phyloP scores from a whole-genome alignment of 1,140 invertebrate genomes.

The Cherax destructor region DNA sequence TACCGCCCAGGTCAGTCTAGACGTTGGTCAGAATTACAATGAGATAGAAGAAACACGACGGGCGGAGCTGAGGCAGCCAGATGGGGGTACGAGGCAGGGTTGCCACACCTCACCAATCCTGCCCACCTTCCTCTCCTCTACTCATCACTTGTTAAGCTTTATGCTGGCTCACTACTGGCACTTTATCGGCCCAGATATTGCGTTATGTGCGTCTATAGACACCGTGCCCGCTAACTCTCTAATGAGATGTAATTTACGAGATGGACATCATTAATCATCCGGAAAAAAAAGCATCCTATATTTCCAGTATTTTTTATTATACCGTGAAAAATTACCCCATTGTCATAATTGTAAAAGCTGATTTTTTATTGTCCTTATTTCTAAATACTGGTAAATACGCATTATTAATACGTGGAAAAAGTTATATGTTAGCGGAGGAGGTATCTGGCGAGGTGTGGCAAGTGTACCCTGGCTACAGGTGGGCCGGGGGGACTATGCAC shows the following conservation, averaged over 20 bases:
- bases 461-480: conserved; percentile 61
- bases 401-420: not conserved
- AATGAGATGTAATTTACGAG: not conserved
- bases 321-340: not conserved
- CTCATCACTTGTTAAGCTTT: not conserved
- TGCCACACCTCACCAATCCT: conserved; percentile 40
- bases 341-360: not conserved
- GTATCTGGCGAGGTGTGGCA: conserved; percentile 52
- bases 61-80: conserved; percentile 60
- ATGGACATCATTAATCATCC: not conserved
- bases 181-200: not conserved
- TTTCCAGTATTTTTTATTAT: not conserved
- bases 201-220: not conserved
- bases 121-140: not conserved
- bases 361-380: not conserved
- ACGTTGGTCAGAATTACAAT: conserved; percentile 71
- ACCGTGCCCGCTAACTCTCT: not conserved
- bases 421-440: not conserved
- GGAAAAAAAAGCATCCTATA: not conserved
- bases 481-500: conserved; percentile 51
- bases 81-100: conserved; percentile 49
- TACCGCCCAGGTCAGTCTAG: conserved; percentile 69
- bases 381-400: not conserved
- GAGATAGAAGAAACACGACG: conserved; percentile 67
- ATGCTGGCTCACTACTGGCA: not conserved